phyloP scores from a whole-genome alignment of 2,113 vertebrate species.

The Nesospiza acunhae region DNA sequence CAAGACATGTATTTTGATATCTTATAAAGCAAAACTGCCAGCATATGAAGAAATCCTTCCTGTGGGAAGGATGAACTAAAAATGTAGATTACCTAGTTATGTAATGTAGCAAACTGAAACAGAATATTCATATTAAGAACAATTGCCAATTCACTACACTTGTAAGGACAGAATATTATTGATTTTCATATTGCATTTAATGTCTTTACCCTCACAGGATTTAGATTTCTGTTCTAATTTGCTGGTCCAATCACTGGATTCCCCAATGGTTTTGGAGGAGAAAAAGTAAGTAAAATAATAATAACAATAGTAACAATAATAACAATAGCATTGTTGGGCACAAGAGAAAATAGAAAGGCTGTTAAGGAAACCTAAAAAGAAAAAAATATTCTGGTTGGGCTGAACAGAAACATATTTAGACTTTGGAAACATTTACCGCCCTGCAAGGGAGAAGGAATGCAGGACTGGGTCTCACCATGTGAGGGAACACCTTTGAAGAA shows the following conservation, averaged over 20 bases:
- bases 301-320: too few relatives aligned
- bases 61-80: not conserved
- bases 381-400: not conserved
- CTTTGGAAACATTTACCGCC: not conserved
- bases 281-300: not conserved
- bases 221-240: not conserved
- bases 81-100: not conserved
- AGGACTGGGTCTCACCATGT: not conserved
- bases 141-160: not conserved
- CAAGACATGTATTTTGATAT: not conserved
- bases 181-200: not conserved
- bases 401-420: not conserved
- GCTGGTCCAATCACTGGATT: not conserved
- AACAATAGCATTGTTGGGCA: rapidly evolving
- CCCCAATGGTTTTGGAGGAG: not conserved
- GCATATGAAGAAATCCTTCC: not conserved
- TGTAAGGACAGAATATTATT: not conserved
- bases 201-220: not conserved
- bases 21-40: not conserved
- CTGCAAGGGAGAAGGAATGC: not conserved
- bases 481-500: not conserved
- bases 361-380: not conserved
- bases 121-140: not conserved
- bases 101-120: not conserved
- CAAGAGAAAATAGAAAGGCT: not conserved